A percentile compares a stretch with the other conserved stretches of the same genome.
Evolutionary conservation across 2,797 vertebrate species (phyloP).

Genomic region (Crax fasciolata): DNA sequence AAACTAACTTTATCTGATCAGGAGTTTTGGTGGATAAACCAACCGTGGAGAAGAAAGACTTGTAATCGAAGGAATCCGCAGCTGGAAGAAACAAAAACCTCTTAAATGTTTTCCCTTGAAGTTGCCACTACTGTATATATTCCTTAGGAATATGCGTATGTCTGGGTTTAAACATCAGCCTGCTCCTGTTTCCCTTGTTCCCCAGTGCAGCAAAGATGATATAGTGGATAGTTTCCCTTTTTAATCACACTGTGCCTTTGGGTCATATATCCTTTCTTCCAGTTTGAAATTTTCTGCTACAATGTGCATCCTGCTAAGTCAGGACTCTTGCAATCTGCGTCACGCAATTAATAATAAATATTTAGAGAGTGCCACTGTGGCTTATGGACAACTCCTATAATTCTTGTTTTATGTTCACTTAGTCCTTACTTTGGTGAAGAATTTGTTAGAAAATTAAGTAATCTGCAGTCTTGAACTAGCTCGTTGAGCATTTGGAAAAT

Average conservation of each 20-base stretch:
- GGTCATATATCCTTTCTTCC: not conserved
- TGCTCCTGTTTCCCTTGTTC: not conserved
- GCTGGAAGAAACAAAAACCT: slow-evolving; percentile 76
- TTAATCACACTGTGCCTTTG: not conserved
- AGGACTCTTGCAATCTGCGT: not conserved
- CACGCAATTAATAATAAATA: slow-evolving; percentile 35
- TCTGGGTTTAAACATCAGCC: not conserved
- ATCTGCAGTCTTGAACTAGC: not conserved
- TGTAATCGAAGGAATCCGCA: slow-evolving; percentile 86
- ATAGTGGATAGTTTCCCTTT: not conserved
- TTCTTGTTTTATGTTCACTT: not conserved
- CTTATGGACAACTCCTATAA: not conserved
- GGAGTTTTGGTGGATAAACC: slow-evolving; percentile 85
- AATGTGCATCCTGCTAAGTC: not conserved
- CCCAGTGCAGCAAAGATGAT: not conserved
- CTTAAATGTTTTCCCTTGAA: slow-evolving; percentile 26
- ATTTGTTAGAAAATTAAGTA: not conserved
- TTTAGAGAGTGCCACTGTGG: not conserved
- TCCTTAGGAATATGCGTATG: not conserved
- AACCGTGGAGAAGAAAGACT: slow-evolving; percentile 85
- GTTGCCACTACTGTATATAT: not conserved
- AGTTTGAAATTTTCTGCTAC: not conserved
- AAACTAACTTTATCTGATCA: slow-evolving; percentile 83
- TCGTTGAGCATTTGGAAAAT: not conserved
- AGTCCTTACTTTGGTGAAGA: not conserved